Conservation (phyloP, 2,113 vertebrate species). For the Chloebia gouldiae region DNA sequence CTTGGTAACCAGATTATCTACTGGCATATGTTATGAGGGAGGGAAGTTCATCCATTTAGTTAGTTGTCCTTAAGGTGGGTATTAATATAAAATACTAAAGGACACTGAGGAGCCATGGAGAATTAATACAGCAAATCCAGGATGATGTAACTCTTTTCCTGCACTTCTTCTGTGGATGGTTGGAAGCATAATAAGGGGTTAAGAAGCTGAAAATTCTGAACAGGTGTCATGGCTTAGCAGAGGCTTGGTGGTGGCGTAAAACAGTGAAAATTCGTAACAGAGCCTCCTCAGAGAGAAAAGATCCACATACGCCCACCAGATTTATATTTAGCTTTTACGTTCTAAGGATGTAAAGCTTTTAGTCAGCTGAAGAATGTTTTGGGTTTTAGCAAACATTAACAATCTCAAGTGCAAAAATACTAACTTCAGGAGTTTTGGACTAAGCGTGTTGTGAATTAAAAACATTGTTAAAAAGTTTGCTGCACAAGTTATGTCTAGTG, state of each 20-base stretch:
- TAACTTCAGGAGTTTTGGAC: neutral
- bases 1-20: neutral
- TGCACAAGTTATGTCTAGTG: neutral
- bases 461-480: neutral
- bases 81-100: neutral
- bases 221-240: constrained; percentile 43
- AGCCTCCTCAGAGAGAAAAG: constrained; percentile 43
- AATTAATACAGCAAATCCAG: neutral
- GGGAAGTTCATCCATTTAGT: neutral
- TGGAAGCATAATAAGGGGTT: constrained; percentile 34
- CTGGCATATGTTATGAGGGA: neutral
- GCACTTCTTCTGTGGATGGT: neutral
- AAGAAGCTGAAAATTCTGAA: constrained; percentile 63
- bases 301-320: constrained; percentile 52
- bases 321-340: constrained; percentile 59
- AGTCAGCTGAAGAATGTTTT: constrained; percentile 27
- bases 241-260: constrained; percentile 49
- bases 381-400: neutral
- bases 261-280: constrained; percentile 61
- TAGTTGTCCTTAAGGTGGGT: neutral
- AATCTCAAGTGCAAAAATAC: neutral
- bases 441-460: neutral
- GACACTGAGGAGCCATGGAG: neutral
- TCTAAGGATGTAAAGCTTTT: constrained; percentile 42
- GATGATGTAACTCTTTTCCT: neutral